Evolutionary conservation across 2,113 vertebrate genomes (phyloP).

Genomic region (Lontra canadensis): DNA sequence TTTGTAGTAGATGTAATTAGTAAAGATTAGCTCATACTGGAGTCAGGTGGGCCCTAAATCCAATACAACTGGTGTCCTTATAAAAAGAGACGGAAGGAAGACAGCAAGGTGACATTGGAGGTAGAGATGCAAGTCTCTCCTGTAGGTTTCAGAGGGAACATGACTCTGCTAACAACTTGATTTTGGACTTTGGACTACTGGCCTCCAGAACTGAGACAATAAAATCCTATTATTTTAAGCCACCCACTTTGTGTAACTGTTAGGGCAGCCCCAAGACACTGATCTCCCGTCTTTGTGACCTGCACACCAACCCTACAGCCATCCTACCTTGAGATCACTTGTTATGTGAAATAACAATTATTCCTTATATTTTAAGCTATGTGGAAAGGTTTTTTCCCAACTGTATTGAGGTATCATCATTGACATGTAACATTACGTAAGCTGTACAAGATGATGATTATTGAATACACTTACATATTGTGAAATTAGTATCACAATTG

Average conservation of each 20-base stretch:
- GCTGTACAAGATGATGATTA: not conserved
- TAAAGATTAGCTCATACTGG: not conserved
- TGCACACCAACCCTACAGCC: not conserved
- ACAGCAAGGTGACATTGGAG: not conserved
- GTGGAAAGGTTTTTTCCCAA: not conserved
- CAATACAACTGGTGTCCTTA: not conserved
- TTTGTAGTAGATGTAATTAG: not conserved
- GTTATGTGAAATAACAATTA: not conserved
- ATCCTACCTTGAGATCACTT: not conserved
- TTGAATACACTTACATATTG: not conserved
- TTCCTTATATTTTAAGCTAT: not conserved
- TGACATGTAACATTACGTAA: not conserved
- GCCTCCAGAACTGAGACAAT: not conserved
- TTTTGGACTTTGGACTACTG: not conserved
- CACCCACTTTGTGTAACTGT: not conserved
- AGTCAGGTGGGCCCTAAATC: not conserved
- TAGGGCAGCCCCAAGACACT: not conserved
- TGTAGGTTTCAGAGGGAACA: not conserved
- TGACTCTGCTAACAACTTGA: not conserved
- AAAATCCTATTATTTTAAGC: not conserved
- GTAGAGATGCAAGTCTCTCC: not conserved
- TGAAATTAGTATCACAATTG: not conserved
- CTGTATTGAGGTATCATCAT: not conserved
- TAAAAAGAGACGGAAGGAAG: not conserved
- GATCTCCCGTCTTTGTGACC: not conserved